A percentile compares a stretch with the other conserved stretches of the same genome.
Conservation (phyloP, 2,888 invertebrate species). For the Leptopilina myrica region DNA sequence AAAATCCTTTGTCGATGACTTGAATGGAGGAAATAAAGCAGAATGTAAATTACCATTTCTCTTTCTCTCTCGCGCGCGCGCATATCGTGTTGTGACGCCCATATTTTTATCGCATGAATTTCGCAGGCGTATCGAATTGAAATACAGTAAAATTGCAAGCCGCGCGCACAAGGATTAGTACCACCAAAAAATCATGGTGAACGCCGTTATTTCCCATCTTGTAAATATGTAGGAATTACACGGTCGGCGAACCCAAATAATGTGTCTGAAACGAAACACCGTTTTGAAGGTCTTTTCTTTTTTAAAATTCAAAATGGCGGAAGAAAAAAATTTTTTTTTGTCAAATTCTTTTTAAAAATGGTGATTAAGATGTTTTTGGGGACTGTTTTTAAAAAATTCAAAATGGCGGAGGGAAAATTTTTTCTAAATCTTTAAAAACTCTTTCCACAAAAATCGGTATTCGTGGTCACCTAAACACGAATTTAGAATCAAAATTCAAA, state of each 20-base stretch:
- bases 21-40: not conserved
- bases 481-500: too few relatives aligned
- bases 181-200: conserved; percentile 15
- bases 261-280: conserved; percentile 6
- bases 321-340: too few relatives aligned
- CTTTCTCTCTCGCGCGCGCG: too few relatives aligned
- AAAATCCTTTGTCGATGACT: not conserved
- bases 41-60: not conserved
- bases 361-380: too few relatives aligned
- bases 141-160: not conserved
- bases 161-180: conserved; percentile 10
- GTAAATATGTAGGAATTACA: conserved; percentile 19
- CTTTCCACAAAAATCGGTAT: too few relatives aligned
- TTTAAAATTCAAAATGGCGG: too few relatives aligned
- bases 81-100: not conserved
- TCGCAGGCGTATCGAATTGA: conserved; percentile 3
- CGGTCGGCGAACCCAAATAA: conserved; percentile 13
- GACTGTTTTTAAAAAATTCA: too few relatives aligned
- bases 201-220: conserved; percentile 11
- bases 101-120: conserved; percentile 18
- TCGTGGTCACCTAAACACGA: too few relatives aligned
- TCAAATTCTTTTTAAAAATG: too few relatives aligned
- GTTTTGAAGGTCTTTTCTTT: too few relatives aligned
- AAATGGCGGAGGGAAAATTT: too few relatives aligned
- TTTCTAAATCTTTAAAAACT: too few relatives aligned